Percentiles rank a stretch among this genome's conserved stretches.
These are phyloP conservation scores for Ernsta delagoae DNA, from an alignment of 2,888 invertebrate genomes.

Conservation along the genomic window DNA sequence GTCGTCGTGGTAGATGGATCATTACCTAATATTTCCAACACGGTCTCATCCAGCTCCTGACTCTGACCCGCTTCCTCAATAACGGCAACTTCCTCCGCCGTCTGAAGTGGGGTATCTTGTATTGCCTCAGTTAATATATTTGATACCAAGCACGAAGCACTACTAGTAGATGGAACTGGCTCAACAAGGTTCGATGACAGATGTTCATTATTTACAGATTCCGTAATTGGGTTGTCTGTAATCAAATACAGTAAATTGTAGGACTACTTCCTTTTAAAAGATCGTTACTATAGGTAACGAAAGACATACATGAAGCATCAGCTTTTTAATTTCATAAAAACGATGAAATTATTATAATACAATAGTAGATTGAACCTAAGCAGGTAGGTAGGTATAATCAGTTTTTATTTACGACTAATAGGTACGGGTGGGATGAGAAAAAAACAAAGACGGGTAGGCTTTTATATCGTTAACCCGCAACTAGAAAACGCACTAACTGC, in stretches of 20 bases:
- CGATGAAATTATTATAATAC: no score
- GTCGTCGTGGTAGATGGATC: neutral
- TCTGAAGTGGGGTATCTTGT: neutral
- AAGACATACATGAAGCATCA: neutral
- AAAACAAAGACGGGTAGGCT: no score
- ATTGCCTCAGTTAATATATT: neutral
- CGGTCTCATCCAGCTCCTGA: neutral
- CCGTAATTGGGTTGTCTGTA: neutral
- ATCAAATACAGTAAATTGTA: neutral
- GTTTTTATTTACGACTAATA: no score
- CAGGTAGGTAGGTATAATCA: no score
- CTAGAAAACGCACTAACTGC: neutral
- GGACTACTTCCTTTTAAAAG: neutral
- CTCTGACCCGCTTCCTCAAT: neutral
- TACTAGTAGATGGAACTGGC: constrained; percentile 2
- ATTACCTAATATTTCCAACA: constrained; percentile 2
- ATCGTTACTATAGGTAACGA: neutral
- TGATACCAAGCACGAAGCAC: neutral
- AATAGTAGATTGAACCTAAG: neutral
- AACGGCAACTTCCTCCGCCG: neutral
- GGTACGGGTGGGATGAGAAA: constrained; percentile 4
- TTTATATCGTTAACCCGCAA: constrained; percentile 1
- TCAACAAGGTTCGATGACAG: neutral
- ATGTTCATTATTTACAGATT: neutral
- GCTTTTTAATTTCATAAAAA: neutral